phyloP scores from a whole-genome alignment of 2,888 invertebrate species.

The Trachelus stipa region DNA sequence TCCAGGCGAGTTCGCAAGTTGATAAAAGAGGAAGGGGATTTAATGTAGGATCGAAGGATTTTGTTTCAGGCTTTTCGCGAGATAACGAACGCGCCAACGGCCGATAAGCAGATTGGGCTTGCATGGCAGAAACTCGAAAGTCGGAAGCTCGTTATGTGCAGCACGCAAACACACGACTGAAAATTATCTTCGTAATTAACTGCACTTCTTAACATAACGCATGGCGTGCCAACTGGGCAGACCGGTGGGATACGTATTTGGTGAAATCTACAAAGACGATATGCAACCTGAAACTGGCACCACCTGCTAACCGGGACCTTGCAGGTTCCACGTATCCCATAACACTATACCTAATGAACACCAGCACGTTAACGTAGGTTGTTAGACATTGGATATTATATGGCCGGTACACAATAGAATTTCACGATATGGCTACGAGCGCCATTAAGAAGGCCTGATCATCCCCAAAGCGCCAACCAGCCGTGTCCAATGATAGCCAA shows the following conservation, averaged over 20 bases:
- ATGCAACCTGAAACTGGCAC: conserved; percentile 60
- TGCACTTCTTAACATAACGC: conserved; percentile 65
- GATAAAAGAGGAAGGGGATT: too few relatives aligned
- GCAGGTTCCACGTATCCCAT: conserved; percentile 3
- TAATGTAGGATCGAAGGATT: conserved; percentile 30
- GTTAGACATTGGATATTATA: conserved; percentile 3
- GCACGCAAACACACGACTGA: conserved; percentile 63
- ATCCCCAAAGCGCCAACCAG: too few relatives aligned
- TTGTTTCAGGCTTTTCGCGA: conserved; percentile 35
- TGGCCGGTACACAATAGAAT: not conserved
- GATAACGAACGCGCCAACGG: conserved; percentile 37
- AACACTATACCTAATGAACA: not conserved
- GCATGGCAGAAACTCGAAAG: conserved; percentile 50
- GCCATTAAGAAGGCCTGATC: too few relatives aligned
- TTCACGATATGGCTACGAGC: not conserved
- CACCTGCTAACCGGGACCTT: conserved; percentile 44
- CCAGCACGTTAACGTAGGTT: not conserved
- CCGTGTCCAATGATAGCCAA: too few relatives aligned
- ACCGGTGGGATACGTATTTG: conserved; percentile 50
- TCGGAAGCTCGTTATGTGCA: conserved; percentile 61
- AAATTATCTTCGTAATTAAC: conserved; percentile 67
- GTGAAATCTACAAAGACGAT: conserved; percentile 57
- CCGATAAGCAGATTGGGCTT: conserved; percentile 49
- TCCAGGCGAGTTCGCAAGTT: too few relatives aligned
- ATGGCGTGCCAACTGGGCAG: conserved; percentile 63